A percentile compares a stretch with the other conserved stretches of the same genome.
These are phyloP conservation scores for Stylophora pistillata DNA, from an alignment of 64 coral and sea anemone genomes.

Conservation along the genomic window DNA sequence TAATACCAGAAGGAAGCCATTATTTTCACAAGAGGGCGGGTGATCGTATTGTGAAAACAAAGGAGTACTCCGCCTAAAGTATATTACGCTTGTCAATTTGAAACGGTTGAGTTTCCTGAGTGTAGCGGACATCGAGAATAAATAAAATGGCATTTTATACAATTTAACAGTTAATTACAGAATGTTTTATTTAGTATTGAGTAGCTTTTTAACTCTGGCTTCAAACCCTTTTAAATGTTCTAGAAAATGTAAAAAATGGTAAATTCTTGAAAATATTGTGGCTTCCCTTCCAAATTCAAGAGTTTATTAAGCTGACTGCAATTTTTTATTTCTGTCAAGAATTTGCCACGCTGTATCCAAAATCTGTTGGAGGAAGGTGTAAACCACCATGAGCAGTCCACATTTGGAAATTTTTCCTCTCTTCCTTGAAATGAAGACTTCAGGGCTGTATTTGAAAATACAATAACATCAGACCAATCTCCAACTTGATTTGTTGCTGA, in stretches of 20 bases:
- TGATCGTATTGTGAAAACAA: background rate
- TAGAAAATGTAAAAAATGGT: no score
- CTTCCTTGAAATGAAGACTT: background rate
- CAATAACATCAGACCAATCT: background rate
- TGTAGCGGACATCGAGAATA: background rate
- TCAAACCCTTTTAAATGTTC: no score
- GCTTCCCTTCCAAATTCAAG: background rate
- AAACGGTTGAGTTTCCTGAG: slow-evolving; percentile 20
- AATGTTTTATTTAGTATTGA: no score
- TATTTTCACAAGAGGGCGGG: background rate
- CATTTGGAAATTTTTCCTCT: background rate
- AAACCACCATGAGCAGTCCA: background rate
- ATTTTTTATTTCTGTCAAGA: background rate
- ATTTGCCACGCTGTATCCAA: background rate
- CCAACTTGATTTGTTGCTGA: background rate
- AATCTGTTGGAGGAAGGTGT: background rate
- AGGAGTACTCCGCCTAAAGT: background rate
- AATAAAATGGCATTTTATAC: background rate
- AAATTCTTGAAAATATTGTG: background rate
- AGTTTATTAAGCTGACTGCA: background rate
- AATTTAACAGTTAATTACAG: no score
- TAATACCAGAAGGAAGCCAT: background rate
- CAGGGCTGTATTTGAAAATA: background rate
- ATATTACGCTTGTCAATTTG: slow-evolving; percentile 25
- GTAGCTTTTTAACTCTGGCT: no score